phyloP scores from a whole-genome alignment of 2,113 vertebrate species.

The Pipa parva region DNA sequence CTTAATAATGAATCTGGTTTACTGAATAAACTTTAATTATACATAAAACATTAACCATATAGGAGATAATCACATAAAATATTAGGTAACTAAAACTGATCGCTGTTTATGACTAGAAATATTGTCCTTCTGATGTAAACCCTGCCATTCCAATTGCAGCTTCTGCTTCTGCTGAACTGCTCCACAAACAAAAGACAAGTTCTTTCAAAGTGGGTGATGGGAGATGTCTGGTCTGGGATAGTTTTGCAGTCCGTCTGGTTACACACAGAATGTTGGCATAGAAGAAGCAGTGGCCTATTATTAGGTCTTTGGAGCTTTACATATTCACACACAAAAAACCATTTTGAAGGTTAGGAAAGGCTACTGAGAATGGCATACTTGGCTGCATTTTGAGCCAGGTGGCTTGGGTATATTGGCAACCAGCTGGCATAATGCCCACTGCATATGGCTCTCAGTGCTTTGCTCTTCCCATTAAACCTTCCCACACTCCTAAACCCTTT shows the following conservation, averaged over 20 bases:
- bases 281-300: slow-evolving; percentile 60
- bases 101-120: slow-evolving; percentile 68
- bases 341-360: slow-evolving; percentile 77
- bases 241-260: slow-evolving; percentile 64
- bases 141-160: slow-evolving; percentile 66
- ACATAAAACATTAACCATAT: too few relatives aligned
- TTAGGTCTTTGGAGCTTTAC: slow-evolving; percentile 69
- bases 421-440: slow-evolving; percentile 84
- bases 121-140: slow-evolving; percentile 69
- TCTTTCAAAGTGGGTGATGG: slow-evolving; percentile 68
- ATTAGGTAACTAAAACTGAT: too few relatives aligned
- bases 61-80: too few relatives aligned
- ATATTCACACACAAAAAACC: slow-evolving; percentile 67
- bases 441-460: slow-evolving; percentile 85
- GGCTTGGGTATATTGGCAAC: slow-evolving; percentile 89
- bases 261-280: slow-evolving; percentile 72
- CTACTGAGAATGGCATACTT: slow-evolving; percentile 82
- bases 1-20: too few relatives aligned
- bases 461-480: slow-evolving; percentile 76
- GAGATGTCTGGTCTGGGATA: slow-evolving; percentile 68
- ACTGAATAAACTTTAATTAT: too few relatives aligned
- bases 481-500: slow-evolving; percentile 59
- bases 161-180: slow-evolving; percentile 63
- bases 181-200: slow-evolving; percentile 66
- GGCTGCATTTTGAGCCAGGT: slow-evolving; percentile 84